Evolutionary conservation across 2,797 vertebrate genomes (phyloP).

Genomic region (Setipinna tenuifilis): DNA sequence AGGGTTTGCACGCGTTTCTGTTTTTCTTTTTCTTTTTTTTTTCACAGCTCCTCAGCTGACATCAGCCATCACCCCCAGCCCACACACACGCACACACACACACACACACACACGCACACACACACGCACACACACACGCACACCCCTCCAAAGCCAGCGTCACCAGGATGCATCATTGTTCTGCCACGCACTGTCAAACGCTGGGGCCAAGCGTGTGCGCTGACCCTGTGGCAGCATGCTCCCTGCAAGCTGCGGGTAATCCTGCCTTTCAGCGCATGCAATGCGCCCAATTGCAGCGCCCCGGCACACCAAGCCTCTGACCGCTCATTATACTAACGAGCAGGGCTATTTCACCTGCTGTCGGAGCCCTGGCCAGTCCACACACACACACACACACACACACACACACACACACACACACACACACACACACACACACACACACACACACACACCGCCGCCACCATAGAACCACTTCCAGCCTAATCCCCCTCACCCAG

Average conservation of each 20-base stretch:
- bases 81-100: too few species aligned
- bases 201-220: background rate
- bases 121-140: too few species aligned
- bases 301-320: conserved; percentile 80
- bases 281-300: conserved; percentile 70
- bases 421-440: conserved; percentile 8
- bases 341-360: conserved; percentile 99
- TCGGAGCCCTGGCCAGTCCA: conserved; percentile 71
- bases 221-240: conserved; percentile 41
- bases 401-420: conserved; percentile 18
- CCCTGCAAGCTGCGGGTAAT: conserved; percentile 56
- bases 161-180: conserved; percentile 23
- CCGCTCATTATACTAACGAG: conserved; percentile 99
- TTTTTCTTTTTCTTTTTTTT: conserved; percentile 51
- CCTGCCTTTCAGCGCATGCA: conserved; percentile 70
- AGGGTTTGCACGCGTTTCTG: conserved; percentile 26
- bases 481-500: conserved; percentile 80
- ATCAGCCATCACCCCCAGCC: background rate
- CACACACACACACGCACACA: too few species aligned
- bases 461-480: conserved; percentile 61
- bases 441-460: background rate
- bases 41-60: background rate
- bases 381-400: conserved; percentile 61
- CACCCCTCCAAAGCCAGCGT: background rate
- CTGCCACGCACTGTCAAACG: conserved; percentile 7